Evolutionary conservation across 2,888 invertebrate species (phyloP).

Genomic region (Loripinus fragilis): DNA sequence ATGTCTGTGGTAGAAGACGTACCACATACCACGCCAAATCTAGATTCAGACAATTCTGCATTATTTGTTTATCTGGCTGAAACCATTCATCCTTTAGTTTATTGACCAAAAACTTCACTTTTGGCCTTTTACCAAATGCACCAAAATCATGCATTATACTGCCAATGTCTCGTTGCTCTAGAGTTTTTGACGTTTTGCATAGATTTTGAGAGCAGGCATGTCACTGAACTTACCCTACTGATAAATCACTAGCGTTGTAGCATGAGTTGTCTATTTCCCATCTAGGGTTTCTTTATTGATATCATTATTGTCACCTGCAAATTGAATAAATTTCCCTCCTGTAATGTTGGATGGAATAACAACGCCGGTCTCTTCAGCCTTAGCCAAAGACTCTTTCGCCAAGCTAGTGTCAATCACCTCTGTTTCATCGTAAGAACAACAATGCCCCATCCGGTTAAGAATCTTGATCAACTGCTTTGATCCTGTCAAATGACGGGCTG

Average conservation of each 20-base stretch:
- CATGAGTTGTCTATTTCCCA: background rate
- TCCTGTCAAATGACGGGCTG: constrained; percentile 2
- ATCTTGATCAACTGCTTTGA: constrained; percentile 14
- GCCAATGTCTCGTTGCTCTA: background rate
- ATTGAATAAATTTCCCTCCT: background rate
- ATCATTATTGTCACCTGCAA: constrained; percentile 1
- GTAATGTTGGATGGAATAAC: constrained; percentile 6
- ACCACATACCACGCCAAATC: background rate
- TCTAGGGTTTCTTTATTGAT: background rate
- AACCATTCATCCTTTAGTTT: background rate
- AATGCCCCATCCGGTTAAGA: constrained; percentile 7
- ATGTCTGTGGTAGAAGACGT: background rate
- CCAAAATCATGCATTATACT: background rate
- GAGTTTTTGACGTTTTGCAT: background rate
- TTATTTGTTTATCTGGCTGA: no score
- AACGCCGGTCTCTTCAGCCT: no score
- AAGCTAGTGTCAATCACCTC: constrained; percentile 7
- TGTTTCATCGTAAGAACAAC: background rate
- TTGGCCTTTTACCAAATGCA: background rate
- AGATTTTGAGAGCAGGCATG: no score
- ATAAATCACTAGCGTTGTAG: background rate
- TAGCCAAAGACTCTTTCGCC: constrained; percentile 6
- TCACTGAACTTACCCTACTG: no score
- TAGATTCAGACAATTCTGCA: background rate
- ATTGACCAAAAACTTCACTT: background rate